Percentiles rank a stretch among this genome's conserved stretches.
These are phyloP conservation scores for Zosterops lateralis DNA, from an alignment of 2,113 vertebrate species.

Conservation along the genomic window DNA sequence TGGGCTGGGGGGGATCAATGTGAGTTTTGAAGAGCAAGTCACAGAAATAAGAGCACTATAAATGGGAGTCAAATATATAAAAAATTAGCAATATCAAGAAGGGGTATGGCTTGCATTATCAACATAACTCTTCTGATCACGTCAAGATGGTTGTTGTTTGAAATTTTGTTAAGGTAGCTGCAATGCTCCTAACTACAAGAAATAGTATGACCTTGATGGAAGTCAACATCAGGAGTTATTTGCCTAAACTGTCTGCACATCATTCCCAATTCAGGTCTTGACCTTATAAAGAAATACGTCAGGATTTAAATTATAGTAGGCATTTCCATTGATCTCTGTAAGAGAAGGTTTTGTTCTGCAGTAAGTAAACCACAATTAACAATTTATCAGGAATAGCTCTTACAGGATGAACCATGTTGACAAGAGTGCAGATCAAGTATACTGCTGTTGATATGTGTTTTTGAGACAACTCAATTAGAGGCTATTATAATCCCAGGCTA, in stretches of 20 bases:
- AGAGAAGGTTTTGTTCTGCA: background rate
- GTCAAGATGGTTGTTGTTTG: background rate
- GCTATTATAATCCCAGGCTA: background rate
- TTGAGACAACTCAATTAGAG: background rate
- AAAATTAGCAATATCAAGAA: background rate
- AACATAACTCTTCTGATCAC: background rate
- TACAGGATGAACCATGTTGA: background rate
- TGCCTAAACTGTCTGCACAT: background rate
- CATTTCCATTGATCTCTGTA: background rate
- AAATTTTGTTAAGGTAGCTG: background rate
- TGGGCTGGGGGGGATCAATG: accelerated
- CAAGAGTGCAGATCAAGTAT: background rate
- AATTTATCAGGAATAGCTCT: background rate
- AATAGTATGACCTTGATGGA: background rate
- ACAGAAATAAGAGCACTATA: background rate
- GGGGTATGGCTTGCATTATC: background rate
- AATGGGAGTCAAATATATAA: background rate
- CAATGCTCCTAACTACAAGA: background rate
- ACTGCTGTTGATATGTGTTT: background rate
- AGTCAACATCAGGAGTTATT: background rate
- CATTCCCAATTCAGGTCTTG: background rate
- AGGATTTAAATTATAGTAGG: background rate
- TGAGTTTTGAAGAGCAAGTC: background rate
- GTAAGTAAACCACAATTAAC: background rate
- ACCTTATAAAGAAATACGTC: background rate